These are phyloP conservation scores for Tolypeutes matacus DNA, from an alignment of 2,797 vertebrate species.

Conservation along the genomic window DNA sequence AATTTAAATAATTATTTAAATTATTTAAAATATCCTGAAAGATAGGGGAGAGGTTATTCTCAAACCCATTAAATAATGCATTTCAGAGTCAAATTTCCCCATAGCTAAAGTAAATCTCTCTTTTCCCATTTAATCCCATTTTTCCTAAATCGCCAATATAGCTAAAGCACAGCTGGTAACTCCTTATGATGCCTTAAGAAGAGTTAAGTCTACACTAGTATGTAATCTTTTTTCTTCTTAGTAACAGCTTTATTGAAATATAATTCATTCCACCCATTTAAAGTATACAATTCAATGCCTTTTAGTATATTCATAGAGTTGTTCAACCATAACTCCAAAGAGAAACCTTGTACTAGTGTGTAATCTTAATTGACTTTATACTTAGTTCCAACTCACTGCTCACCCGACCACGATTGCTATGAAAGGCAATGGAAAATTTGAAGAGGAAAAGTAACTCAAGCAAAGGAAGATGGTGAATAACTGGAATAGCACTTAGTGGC, in stretches of 20 bases:
- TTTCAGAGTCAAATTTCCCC: constrained; percentile 52
- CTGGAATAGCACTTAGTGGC: not conserved
- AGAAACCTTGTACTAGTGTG: not conserved
- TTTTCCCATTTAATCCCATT: constrained; percentile 8
- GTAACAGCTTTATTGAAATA: too few relatives aligned
- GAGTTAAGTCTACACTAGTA: not conserved
- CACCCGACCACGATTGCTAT: constrained; percentile 8
- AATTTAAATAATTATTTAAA: too few relatives aligned
- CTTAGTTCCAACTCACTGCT: constrained; percentile 54
- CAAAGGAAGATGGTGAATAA: not conserved
- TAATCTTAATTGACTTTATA: constrained; percentile 51
- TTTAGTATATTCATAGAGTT: too few relatives aligned
- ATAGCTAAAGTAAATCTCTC: constrained; percentile 34
- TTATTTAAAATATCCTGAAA: constrained; percentile 26
- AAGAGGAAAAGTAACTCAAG: not conserved
- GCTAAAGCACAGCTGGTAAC: constrained; percentile 9
- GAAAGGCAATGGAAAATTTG: not conserved
- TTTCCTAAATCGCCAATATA: not conserved
- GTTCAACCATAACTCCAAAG: too few relatives aligned
- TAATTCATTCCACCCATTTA: too few relatives aligned
- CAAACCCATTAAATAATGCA: constrained; percentile 18
- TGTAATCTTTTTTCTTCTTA: not conserved
- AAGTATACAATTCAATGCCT: too few relatives aligned
- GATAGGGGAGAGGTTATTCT: not conserved
- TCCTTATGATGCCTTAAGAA: constrained; percentile 9